Percentiles rank a stretch among this genome's conserved stretches.
Evolutionary conservation across 2,888 invertebrate genomes (phyloP).

Genomic region (Gastrophysa polygoni): DNA sequence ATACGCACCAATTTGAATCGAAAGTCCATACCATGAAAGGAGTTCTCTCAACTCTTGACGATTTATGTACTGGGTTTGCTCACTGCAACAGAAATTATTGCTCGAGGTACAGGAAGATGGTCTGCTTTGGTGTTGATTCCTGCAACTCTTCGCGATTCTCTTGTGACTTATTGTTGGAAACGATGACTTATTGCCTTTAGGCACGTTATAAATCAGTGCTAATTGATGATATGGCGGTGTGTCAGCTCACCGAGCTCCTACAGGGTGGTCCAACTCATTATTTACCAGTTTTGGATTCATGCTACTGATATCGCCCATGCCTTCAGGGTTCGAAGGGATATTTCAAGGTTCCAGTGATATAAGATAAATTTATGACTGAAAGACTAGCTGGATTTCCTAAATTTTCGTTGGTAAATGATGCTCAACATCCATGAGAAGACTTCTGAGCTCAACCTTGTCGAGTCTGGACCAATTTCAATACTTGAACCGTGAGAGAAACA

Average conservation of each 20-base stretch:
- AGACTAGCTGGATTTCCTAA: too few species aligned
- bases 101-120: background rate
- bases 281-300: too few species aligned
- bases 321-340: too few species aligned
- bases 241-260: slow-evolving; percentile 17
- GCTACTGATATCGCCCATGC: too few species aligned
- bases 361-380: too few species aligned
- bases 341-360: too few species aligned
- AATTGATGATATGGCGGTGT: slow-evolving; percentile 38
- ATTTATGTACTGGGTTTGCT: background rate
- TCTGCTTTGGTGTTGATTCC: slow-evolving; percentile 8
- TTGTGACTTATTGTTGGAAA: slow-evolving; percentile 17
- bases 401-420: too few species aligned
- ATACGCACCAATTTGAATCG: slow-evolving; percentile 3
- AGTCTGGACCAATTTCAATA: too few species aligned
- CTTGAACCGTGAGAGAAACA: too few species aligned
- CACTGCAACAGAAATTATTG: background rate
- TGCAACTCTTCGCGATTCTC: background rate
- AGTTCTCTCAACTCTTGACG: background rate
- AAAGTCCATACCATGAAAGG: background rate
- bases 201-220: slow-evolving; percentile 37
- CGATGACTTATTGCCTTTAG: slow-evolving; percentile 26
- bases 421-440: too few species aligned
- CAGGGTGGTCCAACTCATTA: slow-evolving; percentile 24
- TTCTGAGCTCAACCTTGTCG: too few species aligned